Base-by-base conservation (phyloP, 2,888 invertebrate genomes). In the Nephrotoma flavescens region DNA sequence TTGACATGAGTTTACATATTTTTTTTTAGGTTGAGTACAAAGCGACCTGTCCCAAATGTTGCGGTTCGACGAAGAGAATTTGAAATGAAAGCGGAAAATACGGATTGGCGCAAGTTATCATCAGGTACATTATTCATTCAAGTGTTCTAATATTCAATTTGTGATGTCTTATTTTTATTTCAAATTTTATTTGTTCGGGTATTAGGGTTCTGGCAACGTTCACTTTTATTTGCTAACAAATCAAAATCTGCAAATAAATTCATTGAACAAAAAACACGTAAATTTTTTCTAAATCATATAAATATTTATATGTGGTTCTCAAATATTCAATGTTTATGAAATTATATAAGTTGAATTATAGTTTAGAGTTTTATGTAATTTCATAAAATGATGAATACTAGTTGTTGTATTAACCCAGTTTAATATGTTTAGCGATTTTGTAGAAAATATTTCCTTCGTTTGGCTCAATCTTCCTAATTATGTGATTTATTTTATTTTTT, bases 21-120 rank as follows among this genome's bases (percentile, higher is more conserved):
- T 71, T 6, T 41, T 86, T 86, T 94, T 71, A 91, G 94, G 86
- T 91, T 96, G 86, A 94, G 94, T 87, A 93, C 94, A 89, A 94
- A 96, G 89, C 92, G 93, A 83, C 94, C 95, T 85, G 95, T 95
- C 88, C 95, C 96, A 42, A 95, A 95, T 90, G 96, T 96, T n/a
- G 95, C 95, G 86, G 93, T 95, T 87, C 92, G 95, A 9, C 93
- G 95, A 87, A 93, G 94, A 89, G 96, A 96, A 91, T 96, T 95
- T 90, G 96, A 96, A 90, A 93, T 93, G 7, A 92, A 94, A 88
- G 91, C 92, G 11, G 92, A 87, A 86, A 86, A 71, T 84, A 84
- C 87, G 83, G 87, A 87, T 71, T 88, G 88, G 88, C 85, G 88
- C 41, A 86, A 87, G 52, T 86, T 87, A 31, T 85, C 85, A n/a